phyloP scores from a whole-genome alignment of 2,797 vertebrate genomes.

The Spea hammondii region DNA sequence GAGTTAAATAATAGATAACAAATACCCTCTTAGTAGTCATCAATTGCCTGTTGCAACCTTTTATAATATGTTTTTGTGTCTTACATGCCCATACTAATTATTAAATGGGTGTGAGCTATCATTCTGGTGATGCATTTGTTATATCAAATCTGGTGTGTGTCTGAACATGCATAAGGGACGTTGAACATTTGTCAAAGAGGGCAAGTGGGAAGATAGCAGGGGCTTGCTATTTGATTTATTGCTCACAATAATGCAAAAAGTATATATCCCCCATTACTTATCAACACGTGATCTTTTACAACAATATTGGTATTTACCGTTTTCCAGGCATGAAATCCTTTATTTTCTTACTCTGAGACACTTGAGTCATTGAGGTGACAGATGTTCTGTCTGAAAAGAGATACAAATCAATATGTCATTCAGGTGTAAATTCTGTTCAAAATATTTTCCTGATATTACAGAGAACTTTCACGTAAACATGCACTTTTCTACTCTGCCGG shows the following conservation, averaged over 20 bases:
- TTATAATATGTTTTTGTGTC: slow-evolving; percentile 47
- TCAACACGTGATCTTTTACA: slow-evolving; percentile 20
- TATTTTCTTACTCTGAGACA: slow-evolving; percentile 16
- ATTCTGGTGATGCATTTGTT: slow-evolving; percentile 60
- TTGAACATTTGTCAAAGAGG: slow-evolving; percentile 55
- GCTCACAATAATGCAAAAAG: slow-evolving; percentile 49
- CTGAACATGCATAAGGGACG: slow-evolving; percentile 53
- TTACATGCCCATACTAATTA: slow-evolving; percentile 58
- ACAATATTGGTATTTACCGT: slow-evolving; percentile 31
- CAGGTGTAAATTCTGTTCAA: slow-evolving; percentile 28
- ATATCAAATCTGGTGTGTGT: slow-evolving; percentile 59
- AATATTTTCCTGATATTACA: slow-evolving; percentile 27
- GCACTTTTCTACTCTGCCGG: background rate
- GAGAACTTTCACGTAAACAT: slow-evolving; percentile 26
- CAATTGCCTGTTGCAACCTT: too few species aligned
- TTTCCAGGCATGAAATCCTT: slow-evolving; percentile 35
- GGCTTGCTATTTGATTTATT: slow-evolving; percentile 52
- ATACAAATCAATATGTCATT: slow-evolving; percentile 43
- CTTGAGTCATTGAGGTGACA: slow-evolving; percentile 37
- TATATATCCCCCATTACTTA: slow-evolving; percentile 43
- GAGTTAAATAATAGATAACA: too few species aligned
- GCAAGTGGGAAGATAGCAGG: slow-evolving; percentile 45
- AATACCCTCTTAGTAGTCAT: too few species aligned
- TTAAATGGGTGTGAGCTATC: slow-evolving; percentile 65
- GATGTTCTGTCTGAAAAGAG: slow-evolving; percentile 35